Percentiles rank a stretch among this genome's conserved stretches.
Conservation (phyloP, 1,140 invertebrate genomes). For the Chrysopa pallens region DNA sequence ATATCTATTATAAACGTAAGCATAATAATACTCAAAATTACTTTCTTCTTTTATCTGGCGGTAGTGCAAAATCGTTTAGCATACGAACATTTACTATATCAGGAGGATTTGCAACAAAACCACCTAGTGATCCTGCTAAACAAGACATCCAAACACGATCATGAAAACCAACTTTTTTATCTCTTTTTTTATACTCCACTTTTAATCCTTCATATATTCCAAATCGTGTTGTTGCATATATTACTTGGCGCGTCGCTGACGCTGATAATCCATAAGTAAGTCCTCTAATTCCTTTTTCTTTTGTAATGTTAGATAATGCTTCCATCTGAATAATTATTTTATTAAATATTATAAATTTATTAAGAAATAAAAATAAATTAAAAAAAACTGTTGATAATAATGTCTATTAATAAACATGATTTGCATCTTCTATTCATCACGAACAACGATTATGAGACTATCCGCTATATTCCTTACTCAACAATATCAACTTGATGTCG, state of each 20-base stretch:
- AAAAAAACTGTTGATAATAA: too few relatives aligned
- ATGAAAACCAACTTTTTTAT: constrained; percentile 36
- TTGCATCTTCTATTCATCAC: too few relatives aligned
- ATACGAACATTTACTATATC: constrained; percentile 98
- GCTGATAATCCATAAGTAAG: constrained; percentile 96
- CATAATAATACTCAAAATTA: too few relatives aligned
- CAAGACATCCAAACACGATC: constrained; percentile 67
- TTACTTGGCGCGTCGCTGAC: constrained; percentile 81
- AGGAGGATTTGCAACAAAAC: constrained; percentile 83
- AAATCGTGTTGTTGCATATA: constrained; percentile 95
- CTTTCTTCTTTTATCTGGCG: constrained; percentile 78
- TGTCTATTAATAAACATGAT: too few relatives aligned
- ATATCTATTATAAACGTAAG: too few relatives aligned
- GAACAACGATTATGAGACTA: too few relatives aligned
- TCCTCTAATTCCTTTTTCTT: constrained; percentile 51
- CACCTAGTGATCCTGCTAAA: constrained; percentile 71
- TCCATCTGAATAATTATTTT: constrained; percentile 10
- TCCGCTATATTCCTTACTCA: too few relatives aligned
- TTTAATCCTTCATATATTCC: constrained; percentile 86
- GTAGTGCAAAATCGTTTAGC: constrained; percentile 98
- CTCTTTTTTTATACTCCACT: constrained; percentile 20
- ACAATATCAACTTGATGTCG: too few relatives aligned
- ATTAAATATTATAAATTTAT: too few relatives aligned
- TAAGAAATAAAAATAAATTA: too few relatives aligned
- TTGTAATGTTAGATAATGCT: not conserved